A percentile compares a stretch with the other conserved stretches of the same genome.
phyloP scores from a whole-genome alignment of 1,140 invertebrate species.

The Trichonephila clavata region DNA sequence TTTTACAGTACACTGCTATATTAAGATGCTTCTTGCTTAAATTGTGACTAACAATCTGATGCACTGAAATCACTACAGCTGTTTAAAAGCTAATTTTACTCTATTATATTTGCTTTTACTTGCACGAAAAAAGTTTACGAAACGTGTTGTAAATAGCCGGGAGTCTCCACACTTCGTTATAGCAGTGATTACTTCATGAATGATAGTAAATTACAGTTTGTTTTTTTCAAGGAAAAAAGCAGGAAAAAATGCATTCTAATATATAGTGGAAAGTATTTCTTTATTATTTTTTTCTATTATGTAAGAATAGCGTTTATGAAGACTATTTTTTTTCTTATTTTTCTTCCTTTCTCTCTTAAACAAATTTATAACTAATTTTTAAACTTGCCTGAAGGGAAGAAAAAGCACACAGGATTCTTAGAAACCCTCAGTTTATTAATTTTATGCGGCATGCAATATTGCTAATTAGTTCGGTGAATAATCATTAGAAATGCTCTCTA shows the following conservation, averaged over 20 bases:
- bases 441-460: conserved; percentile 43
- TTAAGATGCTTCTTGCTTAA: conserved; percentile 20
- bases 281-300: not conserved
- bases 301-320: conserved; percentile 3
- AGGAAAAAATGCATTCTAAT: not conserved
- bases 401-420: conserved; percentile 4
- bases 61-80: not conserved
- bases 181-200: conserved; percentile 46
- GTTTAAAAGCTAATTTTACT: conserved; percentile 30
- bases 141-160: conserved; percentile 39
- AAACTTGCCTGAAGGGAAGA: conserved; percentile 37
- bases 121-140: not conserved
- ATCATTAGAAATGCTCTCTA: conserved; percentile 45
- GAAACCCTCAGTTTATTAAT: conserved; percentile 50
- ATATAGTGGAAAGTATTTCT: not conserved
- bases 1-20: not conserved
- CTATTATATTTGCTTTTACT: conserved; percentile 35
- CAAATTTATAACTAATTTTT: conserved; percentile 59
- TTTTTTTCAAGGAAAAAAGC: conserved; percentile 1
- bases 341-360: conserved; percentile 20
- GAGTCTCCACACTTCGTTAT: conserved; percentile 38
- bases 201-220: conserved; percentile 45
- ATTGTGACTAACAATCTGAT: conserved; percentile 32
- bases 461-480: conserved; percentile 69
- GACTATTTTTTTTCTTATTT: not conserved